Evolutionary conservation across 92 coral and sea anemone species (phyloP).

Genomic region (Phenganax stokvisi): DNA sequence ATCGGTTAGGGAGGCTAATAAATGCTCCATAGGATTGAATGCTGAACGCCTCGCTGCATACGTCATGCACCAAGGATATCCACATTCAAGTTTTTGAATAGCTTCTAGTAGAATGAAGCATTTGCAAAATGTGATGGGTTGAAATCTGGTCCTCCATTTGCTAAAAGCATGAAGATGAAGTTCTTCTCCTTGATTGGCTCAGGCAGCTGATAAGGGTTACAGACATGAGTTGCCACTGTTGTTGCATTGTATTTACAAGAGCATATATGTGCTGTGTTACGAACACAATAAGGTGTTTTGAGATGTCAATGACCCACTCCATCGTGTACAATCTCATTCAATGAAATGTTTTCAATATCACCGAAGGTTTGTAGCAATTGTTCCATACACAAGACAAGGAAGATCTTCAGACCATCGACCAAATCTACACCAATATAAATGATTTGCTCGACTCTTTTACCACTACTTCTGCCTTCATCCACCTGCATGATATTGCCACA

Average conservation of each 20-base stretch:
- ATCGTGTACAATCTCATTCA: neutral
- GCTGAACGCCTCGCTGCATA: neutral
- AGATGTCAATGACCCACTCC: neutral
- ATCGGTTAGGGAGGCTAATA: no score
- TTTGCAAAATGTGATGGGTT: slow-evolving; percentile 30
- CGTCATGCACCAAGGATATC: neutral
- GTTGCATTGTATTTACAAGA: slow-evolving; percentile 2
- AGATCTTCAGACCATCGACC: neutral
- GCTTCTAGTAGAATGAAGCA: neutral
- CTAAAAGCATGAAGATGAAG: slow-evolving; percentile 12
- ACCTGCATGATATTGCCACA: neutral
- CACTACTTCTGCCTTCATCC: neutral
- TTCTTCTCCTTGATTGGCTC: slow-evolving; percentile 14
- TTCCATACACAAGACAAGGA: neutral
- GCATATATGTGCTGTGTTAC: neutral
- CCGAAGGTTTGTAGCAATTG: neutral
- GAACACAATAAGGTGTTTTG: neutral
- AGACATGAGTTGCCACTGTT: slow-evolving; percentile 9
- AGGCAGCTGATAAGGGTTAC: neutral
- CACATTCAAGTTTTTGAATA: neutral
- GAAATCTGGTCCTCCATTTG: slow-evolving; percentile 50
- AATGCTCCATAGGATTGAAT: neutral
- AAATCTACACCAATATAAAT: neutral
- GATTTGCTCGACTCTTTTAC: neutral
- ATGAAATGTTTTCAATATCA: neutral